Conservation (phyloP, 2,113 vertebrate species). For the Danio rerio region GRCz12tu NC_133177.1:27779001-27779500, state of each 20-base stretch:
- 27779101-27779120: neutral
- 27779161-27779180: neutral
- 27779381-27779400: no score
- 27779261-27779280: neutral
- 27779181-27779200: neutral
- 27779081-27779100: conserved; percentile 68
- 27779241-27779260: neutral
- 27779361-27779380: no score
- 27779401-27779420: no score
- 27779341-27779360: no score
- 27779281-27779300: neutral
- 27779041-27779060: conserved; percentile 52
- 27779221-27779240: neutral
- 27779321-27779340: no score
- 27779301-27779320: no score
- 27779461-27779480: neutral
- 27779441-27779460: no score
- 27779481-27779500: neutral
- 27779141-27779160: neutral
- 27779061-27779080: conserved; percentile 70
- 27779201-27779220: neutral
- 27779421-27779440: no score
- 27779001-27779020: neutral
- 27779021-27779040: conserved; percentile 18
- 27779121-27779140: conserved; percentile 1